Conservation (phyloP, 2,888 invertebrate genomes). For the Cephonodes hylas region DNA sequence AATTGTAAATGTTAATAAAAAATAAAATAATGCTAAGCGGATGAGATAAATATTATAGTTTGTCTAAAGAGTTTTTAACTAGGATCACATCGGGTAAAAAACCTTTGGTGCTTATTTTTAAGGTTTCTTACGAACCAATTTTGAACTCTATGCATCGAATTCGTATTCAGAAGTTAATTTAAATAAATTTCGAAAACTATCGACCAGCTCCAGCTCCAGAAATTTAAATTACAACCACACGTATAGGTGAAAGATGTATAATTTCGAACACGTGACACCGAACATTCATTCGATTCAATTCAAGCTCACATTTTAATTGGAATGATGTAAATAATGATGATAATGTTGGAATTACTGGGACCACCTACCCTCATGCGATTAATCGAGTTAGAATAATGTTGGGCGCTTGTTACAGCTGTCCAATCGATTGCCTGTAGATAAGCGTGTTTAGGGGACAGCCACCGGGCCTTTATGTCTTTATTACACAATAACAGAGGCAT, state of each 20-base stretch:
- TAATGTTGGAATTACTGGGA: slow-evolving; percentile 12
- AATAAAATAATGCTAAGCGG: too few species aligned
- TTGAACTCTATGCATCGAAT: too few species aligned
- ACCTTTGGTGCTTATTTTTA: too few species aligned
- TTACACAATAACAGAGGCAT: slow-evolving; percentile 55
- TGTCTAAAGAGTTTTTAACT: too few species aligned
- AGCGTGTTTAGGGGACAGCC: slow-evolving; percentile 54
- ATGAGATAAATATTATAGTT: too few species aligned
- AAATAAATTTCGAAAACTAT: neutral
- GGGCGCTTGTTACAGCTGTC: slow-evolving; percentile 54
- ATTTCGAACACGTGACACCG: slow-evolving; percentile 21
- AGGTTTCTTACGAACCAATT: too few species aligned
- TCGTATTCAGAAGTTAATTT: too few species aligned
- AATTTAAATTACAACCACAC: neutral
- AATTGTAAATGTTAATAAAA: too few species aligned
- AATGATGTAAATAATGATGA: slow-evolving; percentile 10
- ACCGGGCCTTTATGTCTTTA: slow-evolving; percentile 56
- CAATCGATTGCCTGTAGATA: slow-evolving; percentile 60
- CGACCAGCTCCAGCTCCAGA: neutral
- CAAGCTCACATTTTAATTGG: neutral
- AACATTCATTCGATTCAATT: neutral
- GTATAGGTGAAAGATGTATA: neutral
- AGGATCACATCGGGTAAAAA: too few species aligned
- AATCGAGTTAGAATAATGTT: slow-evolving; percentile 58
- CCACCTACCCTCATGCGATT: slow-evolving; percentile 38